phyloP scores from a whole-genome alignment of 2,113 vertebrate species.

The Phalacrocorax brasilianus region DNA sequence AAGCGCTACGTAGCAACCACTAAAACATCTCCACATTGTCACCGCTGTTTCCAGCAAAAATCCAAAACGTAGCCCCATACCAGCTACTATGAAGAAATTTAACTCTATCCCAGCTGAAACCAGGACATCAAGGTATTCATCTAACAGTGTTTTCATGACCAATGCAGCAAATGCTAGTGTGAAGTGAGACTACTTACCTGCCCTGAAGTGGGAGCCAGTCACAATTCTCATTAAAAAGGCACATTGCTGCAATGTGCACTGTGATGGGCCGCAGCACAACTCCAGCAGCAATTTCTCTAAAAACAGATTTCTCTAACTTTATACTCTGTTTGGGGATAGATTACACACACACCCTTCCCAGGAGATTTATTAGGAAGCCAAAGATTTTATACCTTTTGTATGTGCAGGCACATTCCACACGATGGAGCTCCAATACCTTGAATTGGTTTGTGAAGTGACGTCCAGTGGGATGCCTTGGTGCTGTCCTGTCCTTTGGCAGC shows the following conservation, averaged over 20 bases:
- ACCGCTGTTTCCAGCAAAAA: no score
- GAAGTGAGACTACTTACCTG: neutral
- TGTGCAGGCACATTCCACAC: neutral
- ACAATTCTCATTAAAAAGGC: neutral
- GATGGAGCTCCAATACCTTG: slow-evolving; percentile 68
- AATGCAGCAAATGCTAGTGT: neutral
- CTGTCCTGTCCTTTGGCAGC: slow-evolving; percentile 34
- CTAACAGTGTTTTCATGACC: accelerated
- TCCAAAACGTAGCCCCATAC: no score
- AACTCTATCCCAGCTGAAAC: no score
- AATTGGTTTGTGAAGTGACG: neutral
- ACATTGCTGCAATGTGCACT: accelerated
- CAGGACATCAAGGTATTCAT: neutral
- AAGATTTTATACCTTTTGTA: accelerated
- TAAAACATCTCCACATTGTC: no score
- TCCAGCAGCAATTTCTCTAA: neutral
- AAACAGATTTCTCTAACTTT: neutral
- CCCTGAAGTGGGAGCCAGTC: neutral
- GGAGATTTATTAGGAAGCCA: neutral
- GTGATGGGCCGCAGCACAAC: neutral
- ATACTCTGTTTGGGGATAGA: accelerated
- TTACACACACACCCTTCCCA: neutral
- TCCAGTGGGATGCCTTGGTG: neutral
- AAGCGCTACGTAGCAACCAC: no score
- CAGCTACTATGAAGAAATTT: no score